A percentile compares a stretch with the other conserved stretches of the same genome.
Conservation (phyloP, 2,113 vertebrate genomes). For the Dolichallabes microphthalmus region DNA sequence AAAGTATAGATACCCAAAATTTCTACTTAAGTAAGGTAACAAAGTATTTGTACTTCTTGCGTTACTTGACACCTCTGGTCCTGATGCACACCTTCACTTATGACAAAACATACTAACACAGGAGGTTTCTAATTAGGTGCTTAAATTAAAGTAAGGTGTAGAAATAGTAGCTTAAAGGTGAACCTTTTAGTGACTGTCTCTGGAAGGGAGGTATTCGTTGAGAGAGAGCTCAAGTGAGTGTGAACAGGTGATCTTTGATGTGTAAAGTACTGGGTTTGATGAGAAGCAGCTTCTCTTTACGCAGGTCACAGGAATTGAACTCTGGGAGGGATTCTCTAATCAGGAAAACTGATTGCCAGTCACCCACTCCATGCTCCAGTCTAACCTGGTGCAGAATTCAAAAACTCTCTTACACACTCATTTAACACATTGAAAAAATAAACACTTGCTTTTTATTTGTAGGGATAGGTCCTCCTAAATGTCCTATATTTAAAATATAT, state of each 20-base stretch:
- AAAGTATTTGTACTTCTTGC: too few species aligned
- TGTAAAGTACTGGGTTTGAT: slow-evolving; percentile 54
- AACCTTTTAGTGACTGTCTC: not conserved
- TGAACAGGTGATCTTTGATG: slow-evolving; percentile 60
- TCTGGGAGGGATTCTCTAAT: slow-evolving; percentile 46
- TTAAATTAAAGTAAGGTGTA: not conserved
- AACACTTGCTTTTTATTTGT: not conserved
- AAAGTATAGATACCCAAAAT: too few species aligned
- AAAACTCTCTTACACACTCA: not conserved
- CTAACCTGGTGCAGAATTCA: not conserved
- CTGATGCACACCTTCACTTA: not conserved
- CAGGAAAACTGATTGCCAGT: slow-evolving; percentile 39
- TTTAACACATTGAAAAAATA: not conserved
- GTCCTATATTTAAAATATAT: not conserved
- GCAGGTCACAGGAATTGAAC: slow-evolving; percentile 54
- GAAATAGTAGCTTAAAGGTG: not conserved
- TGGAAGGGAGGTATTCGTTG: not conserved
- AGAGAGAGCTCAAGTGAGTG: slow-evolving; percentile 15
- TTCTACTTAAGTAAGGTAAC: too few species aligned
- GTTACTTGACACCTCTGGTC: too few species aligned
- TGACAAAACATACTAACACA: not conserved
- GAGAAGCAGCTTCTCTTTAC: slow-evolving; percentile 56
- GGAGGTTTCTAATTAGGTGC: not conserved
- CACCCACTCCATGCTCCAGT: not conserved
- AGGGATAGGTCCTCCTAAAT: not conserved